A percentile compares a stretch with the other conserved stretches of the same genome.
These are phyloP conservation scores for Phrynosoma blainvillii DNA, from an alignment of 2,113 vertebrate genomes.

Conservation along the genomic window DNA sequence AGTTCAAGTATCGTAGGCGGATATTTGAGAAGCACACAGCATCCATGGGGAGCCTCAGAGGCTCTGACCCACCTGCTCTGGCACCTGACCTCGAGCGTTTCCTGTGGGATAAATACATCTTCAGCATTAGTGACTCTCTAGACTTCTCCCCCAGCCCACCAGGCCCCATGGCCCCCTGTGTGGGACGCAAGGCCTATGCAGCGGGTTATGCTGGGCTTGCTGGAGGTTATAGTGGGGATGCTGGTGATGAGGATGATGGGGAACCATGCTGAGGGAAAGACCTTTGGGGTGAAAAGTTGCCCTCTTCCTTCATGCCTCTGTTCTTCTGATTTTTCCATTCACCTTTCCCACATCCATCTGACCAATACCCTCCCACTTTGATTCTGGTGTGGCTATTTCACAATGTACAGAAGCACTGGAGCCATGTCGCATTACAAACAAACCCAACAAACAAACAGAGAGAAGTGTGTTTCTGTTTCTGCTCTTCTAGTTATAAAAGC, in stretches of 20 bases:
- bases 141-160: constrained; percentile 71
- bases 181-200: constrained; percentile 64
- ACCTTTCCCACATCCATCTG: neutral
- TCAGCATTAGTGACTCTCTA: constrained; percentile 77
- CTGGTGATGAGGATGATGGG: constrained; percentile 66
- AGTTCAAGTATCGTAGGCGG: constrained; percentile 76
- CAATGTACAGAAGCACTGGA: too few species aligned
- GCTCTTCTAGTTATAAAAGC: too few species aligned
- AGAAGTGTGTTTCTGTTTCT: too few species aligned
- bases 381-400: neutral
- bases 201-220: constrained; percentile 72
- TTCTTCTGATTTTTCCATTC: neutral
- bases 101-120: constrained; percentile 71
- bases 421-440: too few species aligned
- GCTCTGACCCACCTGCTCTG: constrained; percentile 61
- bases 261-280: constrained; percentile 35
- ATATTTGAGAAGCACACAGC: constrained; percentile 75
- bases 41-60: constrained; percentile 67
- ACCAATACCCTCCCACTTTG: neutral
- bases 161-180: constrained; percentile 50
- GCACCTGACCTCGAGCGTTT: constrained; percentile 66
- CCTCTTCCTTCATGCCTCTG: neutral
- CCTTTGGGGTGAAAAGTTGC: neutral
- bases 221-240: constrained; percentile 76
- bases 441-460: too few species aligned